Conservation (phyloP, 2,113 vertebrate species). For the Diglossa brunneiventris region DNA sequence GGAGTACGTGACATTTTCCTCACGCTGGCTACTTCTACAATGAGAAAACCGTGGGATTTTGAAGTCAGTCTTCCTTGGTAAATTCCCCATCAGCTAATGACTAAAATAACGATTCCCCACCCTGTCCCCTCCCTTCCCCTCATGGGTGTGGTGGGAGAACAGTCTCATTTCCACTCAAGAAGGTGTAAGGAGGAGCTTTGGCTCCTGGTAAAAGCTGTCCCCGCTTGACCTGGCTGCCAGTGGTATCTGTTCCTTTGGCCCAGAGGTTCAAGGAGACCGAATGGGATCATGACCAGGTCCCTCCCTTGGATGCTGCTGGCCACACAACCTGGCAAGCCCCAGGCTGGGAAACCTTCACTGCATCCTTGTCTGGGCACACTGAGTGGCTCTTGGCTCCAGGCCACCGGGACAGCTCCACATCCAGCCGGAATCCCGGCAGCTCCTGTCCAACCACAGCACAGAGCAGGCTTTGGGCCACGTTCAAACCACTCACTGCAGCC, state of each 20-base stretch:
- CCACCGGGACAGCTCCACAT: neutral
- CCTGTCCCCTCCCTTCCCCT: constrained; percentile 64
- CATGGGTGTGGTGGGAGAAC: constrained; percentile 51
- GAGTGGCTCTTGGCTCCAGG: neutral
- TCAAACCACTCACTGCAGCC: neutral
- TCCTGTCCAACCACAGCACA: neutral
- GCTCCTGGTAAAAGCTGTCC: constrained; percentile 40
- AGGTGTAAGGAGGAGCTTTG: constrained; percentile 63
- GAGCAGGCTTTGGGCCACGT: neutral
- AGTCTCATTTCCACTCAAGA: constrained; percentile 61
- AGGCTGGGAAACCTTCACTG: neutral
- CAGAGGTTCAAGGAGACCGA: neutral
- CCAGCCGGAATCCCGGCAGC: fast-evolving
- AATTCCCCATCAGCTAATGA: constrained; percentile 58
- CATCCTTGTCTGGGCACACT: neutral
- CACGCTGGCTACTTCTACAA: neutral
- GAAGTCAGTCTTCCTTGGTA: constrained; percentile 34
- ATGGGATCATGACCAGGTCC: neutral
- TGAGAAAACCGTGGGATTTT: constrained; percentile 4
- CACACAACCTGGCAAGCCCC: neutral
- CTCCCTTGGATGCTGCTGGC: neutral
- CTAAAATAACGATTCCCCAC: constrained; percentile 56
- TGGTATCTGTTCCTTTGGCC: neutral
- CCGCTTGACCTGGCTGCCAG: neutral
- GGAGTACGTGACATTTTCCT: constrained; percentile 35